A percentile compares a stretch with the other conserved stretches of the same genome.
phyloP scores from a whole-genome alignment of 2,797 vertebrate genomes.

The Catharus ustulatus region DNA sequence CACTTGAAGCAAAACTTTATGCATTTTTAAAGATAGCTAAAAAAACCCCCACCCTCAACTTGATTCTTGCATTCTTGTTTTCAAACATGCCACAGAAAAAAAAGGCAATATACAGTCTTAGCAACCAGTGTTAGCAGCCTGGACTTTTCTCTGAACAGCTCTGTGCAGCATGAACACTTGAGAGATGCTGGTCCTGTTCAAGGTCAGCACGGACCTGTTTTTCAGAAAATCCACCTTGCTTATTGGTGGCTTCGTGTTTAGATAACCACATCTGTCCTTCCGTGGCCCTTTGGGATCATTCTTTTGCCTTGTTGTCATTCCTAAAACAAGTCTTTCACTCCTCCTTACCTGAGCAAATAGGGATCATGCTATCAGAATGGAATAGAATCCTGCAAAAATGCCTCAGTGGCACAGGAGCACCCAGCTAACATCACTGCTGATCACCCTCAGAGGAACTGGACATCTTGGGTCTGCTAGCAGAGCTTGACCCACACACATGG shows the following conservation, averaged over 20 bases:
- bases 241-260: background rate
- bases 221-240: background rate
- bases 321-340: background rate
- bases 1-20: constrained; percentile 67
- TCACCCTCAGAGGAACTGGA: background rate
- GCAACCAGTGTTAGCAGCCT: background rate
- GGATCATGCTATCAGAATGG: background rate
- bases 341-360: background rate
- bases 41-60: background rate
- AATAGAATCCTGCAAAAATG: background rate
- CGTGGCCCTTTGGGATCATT: background rate
- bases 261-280: background rate
- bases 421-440: background rate
- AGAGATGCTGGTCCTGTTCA: background rate
- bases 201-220: background rate
- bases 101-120: background rate
- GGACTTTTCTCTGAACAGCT: background rate
- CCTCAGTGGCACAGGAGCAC: background rate
- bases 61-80: background rate
- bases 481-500: background rate
- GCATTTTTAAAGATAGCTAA: constrained; percentile 64
- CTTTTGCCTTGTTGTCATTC: background rate
- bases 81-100: constrained; percentile 13
- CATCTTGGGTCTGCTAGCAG: background rate
- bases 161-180: background rate